Evolutionary conservation across 2,113 vertebrate species (phyloP).

Genomic region (Callipepla californica): DNA sequence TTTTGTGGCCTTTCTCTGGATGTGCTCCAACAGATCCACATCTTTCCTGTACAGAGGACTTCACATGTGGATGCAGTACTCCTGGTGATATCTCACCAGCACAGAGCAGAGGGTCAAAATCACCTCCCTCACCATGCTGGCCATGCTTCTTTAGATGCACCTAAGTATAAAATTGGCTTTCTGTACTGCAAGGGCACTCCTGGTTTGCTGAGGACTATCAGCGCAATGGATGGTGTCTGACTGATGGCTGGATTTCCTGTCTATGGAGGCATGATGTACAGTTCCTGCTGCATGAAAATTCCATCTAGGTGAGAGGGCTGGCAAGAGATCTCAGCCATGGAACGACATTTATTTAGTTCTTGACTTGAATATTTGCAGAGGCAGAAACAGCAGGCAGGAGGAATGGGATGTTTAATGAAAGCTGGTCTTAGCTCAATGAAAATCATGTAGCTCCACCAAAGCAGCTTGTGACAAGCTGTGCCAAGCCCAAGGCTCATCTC

Average conservation of each 20-base stretch:
- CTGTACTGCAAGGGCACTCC: not conserved
- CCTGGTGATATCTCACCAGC: too few relatives aligned
- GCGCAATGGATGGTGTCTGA: not conserved
- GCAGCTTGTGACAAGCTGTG: not conserved
- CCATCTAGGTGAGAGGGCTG: not conserved
- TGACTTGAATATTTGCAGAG: not conserved
- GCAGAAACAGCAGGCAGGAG: not conserved
- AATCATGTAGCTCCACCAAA: fast-evolving
- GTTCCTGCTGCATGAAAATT: not conserved
- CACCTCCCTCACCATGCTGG: too few relatives aligned
- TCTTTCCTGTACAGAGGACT: too few relatives aligned
- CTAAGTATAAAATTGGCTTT: too few relatives aligned
- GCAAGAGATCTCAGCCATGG: not conserved
- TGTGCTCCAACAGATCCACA: too few relatives aligned
- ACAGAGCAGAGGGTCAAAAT: too few relatives aligned
- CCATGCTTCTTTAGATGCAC: too few relatives aligned
- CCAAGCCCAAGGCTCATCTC: not conserved
- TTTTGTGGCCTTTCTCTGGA: too few relatives aligned
- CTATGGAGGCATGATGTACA: not conserved
- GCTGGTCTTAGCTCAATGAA: not conserved
- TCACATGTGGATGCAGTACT: too few relatives aligned
- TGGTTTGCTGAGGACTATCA: not conserved
- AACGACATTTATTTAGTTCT: not conserved
- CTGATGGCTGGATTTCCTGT: not conserved
- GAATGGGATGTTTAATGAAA: fast-evolving